Base-by-base conservation (phyloP, 2,113 vertebrate genomes). In the Zosterops lateralis region DNA sequence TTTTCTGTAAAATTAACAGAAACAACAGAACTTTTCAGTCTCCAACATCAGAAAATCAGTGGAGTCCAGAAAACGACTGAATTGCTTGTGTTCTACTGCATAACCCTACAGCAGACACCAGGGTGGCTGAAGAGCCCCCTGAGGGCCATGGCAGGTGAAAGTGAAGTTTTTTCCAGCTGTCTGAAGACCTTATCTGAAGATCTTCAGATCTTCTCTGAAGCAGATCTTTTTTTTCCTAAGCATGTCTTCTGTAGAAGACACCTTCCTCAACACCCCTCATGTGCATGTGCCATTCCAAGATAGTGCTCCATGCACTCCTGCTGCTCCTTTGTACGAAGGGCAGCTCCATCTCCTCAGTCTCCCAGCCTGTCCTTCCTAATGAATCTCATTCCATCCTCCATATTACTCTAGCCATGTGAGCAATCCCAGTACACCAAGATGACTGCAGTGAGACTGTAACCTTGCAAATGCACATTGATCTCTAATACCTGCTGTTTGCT, bases 301-400 rank as follows among this genome's bases (percentile, higher is more conserved):
- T 0, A 42, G 18, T 53, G 8, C 29, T 87, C 29, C 57, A 62
- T 2, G 6, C 2, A 0, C 12, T 66, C 31, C 19, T 79, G 57
- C 24, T 64, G 18, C 24, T 64, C 36, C 11, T n/a, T 28, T 53
- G 31, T 42, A 22, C 1, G 0, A 42, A 53, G 15, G 38, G 48
- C 36, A 78, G 25, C 25, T 65, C 38, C 48, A 54, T 44, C 19
- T 54, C 60, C 31, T 64, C 60, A 14, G 14, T 29, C 11, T 29
- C 15, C 14, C 60, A 65, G 14, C 31, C 25, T 53, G 38, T 24
- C 31, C 31, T 65, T 78, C 48, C 31, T 29, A 44, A 78, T 29
- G 11, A 34, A 54, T 44, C 36, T 64, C 14, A 53, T 78, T 34
- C 25, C 38, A 29, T 34, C 60, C 60, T 44, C 7, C 38, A 44